Base-by-base conservation (phyloP, 1,140 invertebrate genomes). In the Probaryconus sp. region DNA sequence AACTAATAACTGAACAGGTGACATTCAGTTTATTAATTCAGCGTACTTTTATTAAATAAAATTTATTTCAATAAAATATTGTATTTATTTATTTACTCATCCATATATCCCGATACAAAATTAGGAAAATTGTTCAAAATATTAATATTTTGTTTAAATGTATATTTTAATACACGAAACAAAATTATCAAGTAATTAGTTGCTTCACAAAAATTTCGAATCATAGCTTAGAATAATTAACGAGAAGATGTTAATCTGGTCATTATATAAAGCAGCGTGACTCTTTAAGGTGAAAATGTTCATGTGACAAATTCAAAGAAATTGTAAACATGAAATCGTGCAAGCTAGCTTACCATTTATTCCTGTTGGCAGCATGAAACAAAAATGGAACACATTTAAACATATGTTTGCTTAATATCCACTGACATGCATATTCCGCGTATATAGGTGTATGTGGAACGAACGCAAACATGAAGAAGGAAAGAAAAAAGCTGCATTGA, bases 311-410 rank as follows among this genome's bases (percentile, higher is more conserved):
- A 48, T 16, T 58, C 40, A 20, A 48, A 48, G 50, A 11, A 64
- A 64, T 43, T n/a, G 14, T 58, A 71, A 67, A 20, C 3, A 38
- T 24, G 20, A 50, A 7, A 58, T 63, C 38, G 20, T 30, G 13
- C 40, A 51, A 53, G 60, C 63, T 61, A 79, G 79, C 83, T 87
- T 80, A 87, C 85, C 85, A 87, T 83, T 87, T 85, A 79, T 87
- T 87, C 85, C 86, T 86, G 78, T 68, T 73, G 43, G 81, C 77
- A 43, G 83, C 84, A 79, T 86, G 82, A 79, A 85, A 87, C 80
- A 84, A 70, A 83, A 79, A 84, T 72, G 50, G 31, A 70, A 64
- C 65, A 70, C 31, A 58, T 67, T 64, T 71, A 77, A 74, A 53
- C 51, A 51, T 37, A 67, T 47, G 45, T 48, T 65, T 47, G 17